A percentile compares a stretch with the other conserved stretches of the same genome.
phyloP scores from a whole-genome alignment of 2,113 vertebrate species.

The Pollachius pollachius region DNA sequence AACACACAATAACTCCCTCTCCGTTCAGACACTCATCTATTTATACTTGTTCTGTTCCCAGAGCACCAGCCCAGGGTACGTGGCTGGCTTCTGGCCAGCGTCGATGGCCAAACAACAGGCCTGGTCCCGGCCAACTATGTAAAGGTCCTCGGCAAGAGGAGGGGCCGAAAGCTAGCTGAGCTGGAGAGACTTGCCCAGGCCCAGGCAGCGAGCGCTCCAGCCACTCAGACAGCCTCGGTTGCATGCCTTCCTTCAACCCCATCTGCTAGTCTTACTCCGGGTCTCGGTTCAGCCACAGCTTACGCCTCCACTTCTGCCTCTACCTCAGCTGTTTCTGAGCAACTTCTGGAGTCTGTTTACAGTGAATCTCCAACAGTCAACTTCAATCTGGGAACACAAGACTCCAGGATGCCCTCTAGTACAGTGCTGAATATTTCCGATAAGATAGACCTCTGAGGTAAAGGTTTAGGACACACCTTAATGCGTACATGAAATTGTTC shows the following conservation, averaged over 20 bases:
- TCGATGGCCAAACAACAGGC: constrained; percentile 86
- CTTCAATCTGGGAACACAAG: constrained; percentile 12
- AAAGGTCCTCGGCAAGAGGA: constrained; percentile 91
- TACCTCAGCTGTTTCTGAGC: constrained; percentile 72
- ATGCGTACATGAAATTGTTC: constrained; percentile 27
- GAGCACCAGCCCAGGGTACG: constrained; percentile 92
- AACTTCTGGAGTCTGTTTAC: constrained; percentile 85
- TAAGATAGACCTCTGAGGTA: constrained; percentile 79
- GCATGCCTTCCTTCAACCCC: constrained; percentile 5
- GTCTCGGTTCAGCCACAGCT: neutral
- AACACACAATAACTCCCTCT: too few relatives aligned
- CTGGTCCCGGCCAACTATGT: constrained; percentile 94
- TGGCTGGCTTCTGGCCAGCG: constrained; percentile 93
- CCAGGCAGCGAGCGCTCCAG: constrained; percentile 39
- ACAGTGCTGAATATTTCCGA: constrained; percentile 63
- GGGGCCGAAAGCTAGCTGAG: constrained; percentile 79
- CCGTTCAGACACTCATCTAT: neutral
- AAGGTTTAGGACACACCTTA: neutral
- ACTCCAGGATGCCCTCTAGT: constrained; percentile 36
- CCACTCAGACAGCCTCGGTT: constrained; percentile 18
- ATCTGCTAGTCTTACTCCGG: constrained; percentile 2
- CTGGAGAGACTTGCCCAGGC: constrained; percentile 71
- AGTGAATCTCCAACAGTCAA: constrained; percentile 60
- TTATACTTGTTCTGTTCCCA: constrained; percentile 41
- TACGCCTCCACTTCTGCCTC: constrained; percentile 54